Evolutionary conservation across 2,113 vertebrate genomes (phyloP).

Genomic region (Chaetura pelagica): DNA sequence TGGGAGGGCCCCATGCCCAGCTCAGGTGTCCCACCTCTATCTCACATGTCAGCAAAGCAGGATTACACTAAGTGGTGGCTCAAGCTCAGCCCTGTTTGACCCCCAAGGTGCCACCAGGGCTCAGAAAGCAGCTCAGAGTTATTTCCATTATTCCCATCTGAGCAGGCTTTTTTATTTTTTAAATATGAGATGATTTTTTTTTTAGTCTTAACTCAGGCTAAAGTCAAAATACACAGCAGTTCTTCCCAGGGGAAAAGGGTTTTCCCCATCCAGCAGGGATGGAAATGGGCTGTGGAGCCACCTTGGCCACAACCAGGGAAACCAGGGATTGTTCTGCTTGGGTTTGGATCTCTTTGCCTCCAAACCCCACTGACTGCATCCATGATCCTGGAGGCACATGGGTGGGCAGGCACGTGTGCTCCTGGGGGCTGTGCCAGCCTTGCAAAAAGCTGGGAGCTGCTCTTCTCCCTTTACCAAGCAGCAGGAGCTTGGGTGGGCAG

Average conservation of each 20-base stretch:
- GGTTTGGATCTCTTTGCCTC: not conserved
- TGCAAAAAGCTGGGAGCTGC: not conserved
- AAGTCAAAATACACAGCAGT: not conserved
- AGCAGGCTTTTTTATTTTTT: not conserved
- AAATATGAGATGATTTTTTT: not conserved
- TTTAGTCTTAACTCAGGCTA: not conserved
- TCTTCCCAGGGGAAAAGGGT: not conserved
- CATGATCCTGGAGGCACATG: not conserved
- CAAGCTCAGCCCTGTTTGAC: not conserved
- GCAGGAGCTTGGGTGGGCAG: not conserved
- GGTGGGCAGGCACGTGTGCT: accelerated
- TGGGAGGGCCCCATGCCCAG: not conserved
- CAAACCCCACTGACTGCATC: not conserved
- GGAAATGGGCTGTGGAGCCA: not conserved
- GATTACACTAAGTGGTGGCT: not conserved
- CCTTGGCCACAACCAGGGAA: not conserved
- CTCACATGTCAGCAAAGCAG: not conserved
- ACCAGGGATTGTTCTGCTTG: not conserved
- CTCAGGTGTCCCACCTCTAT: not conserved
- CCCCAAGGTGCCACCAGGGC: not conserved
- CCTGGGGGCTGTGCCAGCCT: accelerated
- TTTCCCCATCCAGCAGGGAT: not conserved
- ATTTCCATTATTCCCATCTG: not conserved
- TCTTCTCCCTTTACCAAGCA: not conserved
- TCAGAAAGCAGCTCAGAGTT: not conserved